Evolutionary conservation across 2,888 invertebrate genomes (phyloP).

Genomic region (Cosmia trapezina): DNA sequence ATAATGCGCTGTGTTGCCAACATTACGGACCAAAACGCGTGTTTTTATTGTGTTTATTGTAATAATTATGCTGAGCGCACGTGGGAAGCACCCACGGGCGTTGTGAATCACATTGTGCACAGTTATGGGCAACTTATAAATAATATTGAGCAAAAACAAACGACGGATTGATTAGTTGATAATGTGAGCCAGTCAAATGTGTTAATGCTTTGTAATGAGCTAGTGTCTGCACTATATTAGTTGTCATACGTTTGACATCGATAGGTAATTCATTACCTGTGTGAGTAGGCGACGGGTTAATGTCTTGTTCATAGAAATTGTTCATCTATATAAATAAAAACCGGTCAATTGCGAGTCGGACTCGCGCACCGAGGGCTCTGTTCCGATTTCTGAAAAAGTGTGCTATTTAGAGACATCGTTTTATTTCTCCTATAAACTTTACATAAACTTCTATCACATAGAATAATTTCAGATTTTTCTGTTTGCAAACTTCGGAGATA

Average conservation of each 20-base stretch:
- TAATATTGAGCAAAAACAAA: conserved; percentile 65
- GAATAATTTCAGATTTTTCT: too few species aligned
- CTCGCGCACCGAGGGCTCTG: too few species aligned
- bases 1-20: conserved; percentile 55
- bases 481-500: too few species aligned
- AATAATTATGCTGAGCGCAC: conserved; percentile 66
- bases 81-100: conserved; percentile 75
- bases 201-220: conserved; percentile 67
- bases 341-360: too few species aligned
- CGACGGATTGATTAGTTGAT: conserved; percentile 66
- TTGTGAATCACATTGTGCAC: conserved; percentile 66
- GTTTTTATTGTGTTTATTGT: conserved; percentile 71
- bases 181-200: conserved; percentile 61
- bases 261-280: conserved; percentile 29
- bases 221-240: conserved; percentile 54
- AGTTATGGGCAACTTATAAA: conserved; percentile 63
- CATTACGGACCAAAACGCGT: conserved; percentile 66
- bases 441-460: too few species aligned
- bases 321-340: too few species aligned
- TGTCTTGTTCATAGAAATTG: not conserved
- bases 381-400: too few species aligned
- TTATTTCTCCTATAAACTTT: too few species aligned
- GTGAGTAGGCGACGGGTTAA: conserved; percentile 42
- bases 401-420: too few species aligned
- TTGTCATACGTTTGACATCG: conserved; percentile 47